phyloP scores from a whole-genome alignment of 2,888 invertebrate species.

The Helicoverpa assulta region DNA sequence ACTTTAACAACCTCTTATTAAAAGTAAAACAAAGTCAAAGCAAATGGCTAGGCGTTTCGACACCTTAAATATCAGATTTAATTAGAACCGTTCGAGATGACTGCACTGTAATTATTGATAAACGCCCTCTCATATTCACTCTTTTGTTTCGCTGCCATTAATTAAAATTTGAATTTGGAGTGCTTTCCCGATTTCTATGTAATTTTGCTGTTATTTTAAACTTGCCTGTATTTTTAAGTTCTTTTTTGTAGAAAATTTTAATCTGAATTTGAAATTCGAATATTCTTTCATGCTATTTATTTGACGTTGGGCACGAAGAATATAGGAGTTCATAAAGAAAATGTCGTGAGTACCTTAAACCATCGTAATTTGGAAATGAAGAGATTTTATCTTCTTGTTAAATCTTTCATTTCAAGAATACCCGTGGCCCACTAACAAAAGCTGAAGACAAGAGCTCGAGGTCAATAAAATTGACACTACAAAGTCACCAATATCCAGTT shows the following conservation, averaged over 20 bases:
- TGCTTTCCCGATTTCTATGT: conserved; percentile 7
- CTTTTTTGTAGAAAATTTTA: too few species aligned
- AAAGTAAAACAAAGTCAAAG: conserved; percentile 36
- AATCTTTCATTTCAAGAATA: too few species aligned
- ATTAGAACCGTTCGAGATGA: conserved; percentile 61
- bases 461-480: too few species aligned
- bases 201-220: conserved; percentile 18
- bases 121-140: conserved; percentile 64
- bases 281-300: too few species aligned
- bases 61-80: conserved; percentile 68
- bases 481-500: neutral
- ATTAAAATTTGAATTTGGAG: conserved; percentile 41
- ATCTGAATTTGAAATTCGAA: too few species aligned
- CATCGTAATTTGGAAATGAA: too few species aligned
- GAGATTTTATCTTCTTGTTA: too few species aligned
- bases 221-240: neutral
- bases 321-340: too few species aligned
- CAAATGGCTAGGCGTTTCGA: conserved; percentile 49
- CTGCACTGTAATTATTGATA: conserved; percentile 71
- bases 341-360: too few species aligned
- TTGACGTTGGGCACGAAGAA: too few species aligned
- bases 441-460: too few species aligned
- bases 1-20: conserved; percentile 48
- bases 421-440: too few species aligned
- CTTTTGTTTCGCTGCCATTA: conserved; percentile 65